Conservation (phyloP, 2,888 invertebrate species). For the Microctonus brassicae region DNA sequence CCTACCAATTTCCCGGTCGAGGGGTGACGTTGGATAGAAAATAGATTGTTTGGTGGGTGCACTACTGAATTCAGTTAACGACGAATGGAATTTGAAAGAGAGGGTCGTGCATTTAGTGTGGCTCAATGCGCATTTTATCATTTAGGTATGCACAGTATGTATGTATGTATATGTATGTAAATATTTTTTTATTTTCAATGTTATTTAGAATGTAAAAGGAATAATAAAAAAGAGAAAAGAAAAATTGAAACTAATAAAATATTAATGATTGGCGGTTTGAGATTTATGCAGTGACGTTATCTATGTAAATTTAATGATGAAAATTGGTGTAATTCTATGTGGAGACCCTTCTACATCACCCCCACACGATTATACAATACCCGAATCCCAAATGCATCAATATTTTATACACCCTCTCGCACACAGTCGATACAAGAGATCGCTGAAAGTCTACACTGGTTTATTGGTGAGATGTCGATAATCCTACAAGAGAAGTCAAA, state of each 20-base stretch:
- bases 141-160: neutral
- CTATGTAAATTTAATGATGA: neutral
- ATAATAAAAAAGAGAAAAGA: too few relatives aligned
- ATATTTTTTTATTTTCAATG: neutral
- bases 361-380: neutral
- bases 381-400: constrained; percentile 47
- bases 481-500: neutral
- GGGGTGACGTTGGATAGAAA: constrained; percentile 49
- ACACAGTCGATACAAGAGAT: constrained; percentile 25
- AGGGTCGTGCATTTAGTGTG: constrained; percentile 15
- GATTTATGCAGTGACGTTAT: neutral
- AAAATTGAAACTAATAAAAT: neutral
- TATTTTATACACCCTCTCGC: constrained; percentile 46
- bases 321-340: neutral
- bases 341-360: neutral
- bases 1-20: constrained; percentile 53
- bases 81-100: constrained; percentile 25
- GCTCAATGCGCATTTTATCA: constrained; percentile 28
- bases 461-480: neutral
- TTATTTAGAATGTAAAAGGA: neutral
- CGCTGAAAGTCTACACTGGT: constrained; percentile 22
- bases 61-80: constrained; percentile 32
- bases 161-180: too few relatives aligned
- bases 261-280: neutral
- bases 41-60: constrained; percentile 47